Conservation (phyloP, 2,888 invertebrate genomes). For the Carabus problematicus region DNA sequence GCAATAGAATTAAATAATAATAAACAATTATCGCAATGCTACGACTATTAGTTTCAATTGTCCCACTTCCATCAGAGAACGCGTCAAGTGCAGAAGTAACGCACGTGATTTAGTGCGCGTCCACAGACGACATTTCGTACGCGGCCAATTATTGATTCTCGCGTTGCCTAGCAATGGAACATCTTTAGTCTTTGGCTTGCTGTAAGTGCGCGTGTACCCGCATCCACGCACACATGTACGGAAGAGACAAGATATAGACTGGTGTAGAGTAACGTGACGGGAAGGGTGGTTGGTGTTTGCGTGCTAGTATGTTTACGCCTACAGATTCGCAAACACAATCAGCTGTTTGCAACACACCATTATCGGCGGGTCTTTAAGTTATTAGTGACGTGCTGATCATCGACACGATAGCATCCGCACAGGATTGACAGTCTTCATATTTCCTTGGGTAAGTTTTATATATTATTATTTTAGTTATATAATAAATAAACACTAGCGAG, state of each 20-base stretch:
- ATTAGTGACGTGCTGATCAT: no score
- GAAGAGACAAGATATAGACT: no score
- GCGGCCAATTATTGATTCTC: conserved; percentile 35
- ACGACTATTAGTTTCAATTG: conserved; percentile 16
- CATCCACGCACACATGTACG: no score
- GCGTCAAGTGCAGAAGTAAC: not conserved
- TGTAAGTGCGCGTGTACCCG: no score
- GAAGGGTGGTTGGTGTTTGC: no score
- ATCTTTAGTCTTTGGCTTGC: conserved; percentile 15
- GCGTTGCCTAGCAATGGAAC: conserved; percentile 35
- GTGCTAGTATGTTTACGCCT: not conserved
- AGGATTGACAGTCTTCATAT: no score
- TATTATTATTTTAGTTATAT: no score
- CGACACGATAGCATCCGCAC: no score
- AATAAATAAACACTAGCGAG: no score
- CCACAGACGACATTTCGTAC: conserved; percentile 24
- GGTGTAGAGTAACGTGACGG: no score
- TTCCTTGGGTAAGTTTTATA: no score
- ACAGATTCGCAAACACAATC: conserved; percentile 8
- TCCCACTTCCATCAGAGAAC: conserved; percentile 11
- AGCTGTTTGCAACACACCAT: not conserved
- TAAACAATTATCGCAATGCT: not conserved
- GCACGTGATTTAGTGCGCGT: conserved; percentile 24
- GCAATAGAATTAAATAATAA: not conserved
- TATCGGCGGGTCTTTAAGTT: no score